These are phyloP conservation scores for human DNA, from an alignment of 2,113 vertebrate genomes.

Conservation along the genomic window GRCh38 chr7:19664001-19664500, in stretches of 20 bases:
- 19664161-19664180: neutral
- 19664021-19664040: neutral
- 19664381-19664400: neutral
- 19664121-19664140: neutral
- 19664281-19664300: neutral
- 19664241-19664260: neutral
- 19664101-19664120: neutral
- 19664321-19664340: neutral
- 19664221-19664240: neutral
- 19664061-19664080: neutral
- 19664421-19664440: neutral
- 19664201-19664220: neutral
- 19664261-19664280: neutral
- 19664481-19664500: neutral
- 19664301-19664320: neutral
- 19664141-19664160: neutral
- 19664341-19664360: neutral
- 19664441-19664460: neutral
- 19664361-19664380: neutral
- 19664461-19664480: neutral
- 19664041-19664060: neutral
- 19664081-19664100: neutral
- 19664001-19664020: neutral
- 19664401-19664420: neutral
- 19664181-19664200: neutral